Percentiles rank a stretch among this genome's conserved stretches.
phyloP scores from a whole-genome alignment of 2,888 invertebrate species.

The Pemphredon lugubris region DNA sequence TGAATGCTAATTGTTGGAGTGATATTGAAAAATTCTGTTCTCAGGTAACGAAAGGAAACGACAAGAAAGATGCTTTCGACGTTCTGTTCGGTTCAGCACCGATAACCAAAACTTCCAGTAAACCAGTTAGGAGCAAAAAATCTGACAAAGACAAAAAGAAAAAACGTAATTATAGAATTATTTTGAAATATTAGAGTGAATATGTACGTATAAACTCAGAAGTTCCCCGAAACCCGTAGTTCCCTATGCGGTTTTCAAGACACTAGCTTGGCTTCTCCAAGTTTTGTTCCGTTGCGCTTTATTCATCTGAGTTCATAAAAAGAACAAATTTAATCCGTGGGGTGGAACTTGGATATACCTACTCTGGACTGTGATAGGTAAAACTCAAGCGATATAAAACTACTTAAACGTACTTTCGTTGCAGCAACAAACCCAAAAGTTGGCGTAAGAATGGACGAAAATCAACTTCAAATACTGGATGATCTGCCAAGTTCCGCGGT shows the following conservation, averaged over 20 bases:
- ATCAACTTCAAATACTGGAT: conserved; percentile 91
- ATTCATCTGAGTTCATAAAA: too few species aligned
- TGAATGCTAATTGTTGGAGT: too few species aligned
- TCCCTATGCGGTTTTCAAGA: too few species aligned
- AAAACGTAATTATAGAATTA: conserved; percentile 78
- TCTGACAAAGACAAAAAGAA: conserved; percentile 81
- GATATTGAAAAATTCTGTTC: too few species aligned
- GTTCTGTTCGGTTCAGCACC: conserved; percentile 84
- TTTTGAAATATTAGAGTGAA: not conserved
- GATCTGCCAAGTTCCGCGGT: conserved; percentile 96
- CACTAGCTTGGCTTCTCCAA: too few species aligned
- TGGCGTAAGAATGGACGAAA: conserved; percentile 89
- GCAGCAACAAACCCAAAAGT: conserved; percentile 85
- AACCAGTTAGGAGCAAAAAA: conserved; percentile 79
- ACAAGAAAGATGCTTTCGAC: conserved; percentile 84
- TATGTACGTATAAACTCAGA: conserved; percentile 4
- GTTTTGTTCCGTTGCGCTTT: too few species aligned
- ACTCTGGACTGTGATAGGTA: too few species aligned
- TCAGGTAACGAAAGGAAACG: conserved; percentile 63
- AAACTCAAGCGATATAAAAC: too few species aligned
- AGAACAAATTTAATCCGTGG: too few species aligned
- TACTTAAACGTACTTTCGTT: conserved; percentile 19
- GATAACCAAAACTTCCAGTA: conserved; percentile 74
- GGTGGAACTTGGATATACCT: too few species aligned
- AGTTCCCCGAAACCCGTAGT: too few species aligned